A percentile compares a stretch with the other conserved stretches of the same genome.
Conservation (phyloP, 2,797 vertebrate genomes). For the Labeo calbasu region DNA sequence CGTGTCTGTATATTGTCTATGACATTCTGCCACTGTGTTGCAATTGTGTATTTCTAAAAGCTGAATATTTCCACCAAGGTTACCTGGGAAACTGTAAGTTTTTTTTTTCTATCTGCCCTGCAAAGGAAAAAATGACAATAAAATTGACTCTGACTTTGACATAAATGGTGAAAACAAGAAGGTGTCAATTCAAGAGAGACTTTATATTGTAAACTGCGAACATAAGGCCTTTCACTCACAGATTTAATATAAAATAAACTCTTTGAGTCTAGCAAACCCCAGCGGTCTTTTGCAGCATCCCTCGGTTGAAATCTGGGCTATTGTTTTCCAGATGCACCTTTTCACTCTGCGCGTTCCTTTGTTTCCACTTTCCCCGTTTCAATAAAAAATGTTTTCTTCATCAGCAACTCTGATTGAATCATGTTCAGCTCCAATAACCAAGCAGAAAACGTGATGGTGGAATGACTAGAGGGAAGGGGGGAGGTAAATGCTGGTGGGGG, state of each 20-base stretch:
- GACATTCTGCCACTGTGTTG: neutral
- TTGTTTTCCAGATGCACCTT: conserved; percentile 35
- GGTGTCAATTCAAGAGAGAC: conserved; percentile 4
- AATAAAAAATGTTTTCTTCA: conserved; percentile 61
- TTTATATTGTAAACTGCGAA: conserved; percentile 28
- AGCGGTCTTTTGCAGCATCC: conserved; percentile 23
- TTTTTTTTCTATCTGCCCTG: conserved; percentile 9
- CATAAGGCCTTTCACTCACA: conserved; percentile 29
- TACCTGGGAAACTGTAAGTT: conserved; percentile 9
- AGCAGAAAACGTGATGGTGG: conserved; percentile 55
- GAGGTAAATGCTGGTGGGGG: conserved; percentile 50
- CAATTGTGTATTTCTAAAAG: conserved; percentile 3
- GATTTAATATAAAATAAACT: conserved; percentile 37
- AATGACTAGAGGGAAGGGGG: conserved; percentile 42
- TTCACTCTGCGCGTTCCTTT: conserved; percentile 37
- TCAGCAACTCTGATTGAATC: conserved; percentile 63
- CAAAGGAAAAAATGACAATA: conserved; percentile 19
- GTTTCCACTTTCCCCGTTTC: conserved; percentile 50
- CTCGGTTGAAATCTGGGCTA: conserved; percentile 11
- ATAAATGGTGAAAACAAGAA: conserved; percentile 32
- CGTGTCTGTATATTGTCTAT: neutral
- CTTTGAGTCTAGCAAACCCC: conserved; percentile 10
- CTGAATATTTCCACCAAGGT: conserved; percentile 4
- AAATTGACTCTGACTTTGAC: conserved; percentile 9
- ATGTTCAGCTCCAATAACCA: conserved; percentile 65